These are phyloP conservation scores for Prinia subflava DNA, from an alignment of 2,113 vertebrate genomes.

Conservation along the genomic window DNA sequence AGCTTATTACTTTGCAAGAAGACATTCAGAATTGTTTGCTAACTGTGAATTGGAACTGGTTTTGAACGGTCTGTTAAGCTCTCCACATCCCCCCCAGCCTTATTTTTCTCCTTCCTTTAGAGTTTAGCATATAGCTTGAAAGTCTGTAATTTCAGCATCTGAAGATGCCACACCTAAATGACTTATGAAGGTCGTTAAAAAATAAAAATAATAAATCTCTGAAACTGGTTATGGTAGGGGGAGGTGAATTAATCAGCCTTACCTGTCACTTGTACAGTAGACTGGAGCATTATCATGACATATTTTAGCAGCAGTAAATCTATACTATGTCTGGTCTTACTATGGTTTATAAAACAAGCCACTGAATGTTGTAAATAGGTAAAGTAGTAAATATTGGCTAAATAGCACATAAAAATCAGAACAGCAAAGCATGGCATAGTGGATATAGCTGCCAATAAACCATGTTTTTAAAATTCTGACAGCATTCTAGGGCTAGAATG, in stretches of 20 bases:
- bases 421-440: neutral
- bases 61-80: neutral
- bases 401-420: neutral
- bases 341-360: neutral
- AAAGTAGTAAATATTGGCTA: neutral
- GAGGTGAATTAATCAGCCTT: neutral
- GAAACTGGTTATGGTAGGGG: neutral
- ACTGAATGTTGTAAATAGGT: neutral
- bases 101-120: neutral
- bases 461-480: neutral
- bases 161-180: neutral
- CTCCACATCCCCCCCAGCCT: rapidly evolving
- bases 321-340: neutral
- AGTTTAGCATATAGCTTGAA: neutral
- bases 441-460: neutral
- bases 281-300: neutral
- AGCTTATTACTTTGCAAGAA: neutral
- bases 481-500: neutral
- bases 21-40: neutral
- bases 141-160: neutral
- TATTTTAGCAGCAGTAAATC: neutral
- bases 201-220: too few relatives aligned
- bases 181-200: neutral
- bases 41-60: neutral
- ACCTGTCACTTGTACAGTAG: neutral